Evolutionary conservation across 2,113 vertebrate species (phyloP).

Genomic region (Noturus placidus): DNA sequence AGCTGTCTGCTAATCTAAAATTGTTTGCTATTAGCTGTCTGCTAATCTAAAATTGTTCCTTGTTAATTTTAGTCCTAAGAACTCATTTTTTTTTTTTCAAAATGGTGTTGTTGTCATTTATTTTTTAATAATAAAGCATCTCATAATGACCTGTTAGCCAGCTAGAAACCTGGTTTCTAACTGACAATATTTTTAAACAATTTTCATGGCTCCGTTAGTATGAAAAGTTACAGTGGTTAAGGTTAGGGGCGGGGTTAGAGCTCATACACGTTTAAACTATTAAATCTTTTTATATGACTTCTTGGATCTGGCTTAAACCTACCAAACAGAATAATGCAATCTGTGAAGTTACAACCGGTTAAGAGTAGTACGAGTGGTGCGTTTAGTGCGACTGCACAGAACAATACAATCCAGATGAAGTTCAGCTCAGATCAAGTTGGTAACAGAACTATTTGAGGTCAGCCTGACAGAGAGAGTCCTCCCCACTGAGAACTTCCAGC

Average conservation of each 20-base stretch:
- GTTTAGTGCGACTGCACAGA: background rate
- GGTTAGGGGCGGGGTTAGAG: background rate
- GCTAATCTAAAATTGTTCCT: background rate
- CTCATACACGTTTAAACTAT: background rate
- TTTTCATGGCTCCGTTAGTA: background rate
- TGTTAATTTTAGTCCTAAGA: background rate
- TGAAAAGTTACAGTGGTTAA: background rate
- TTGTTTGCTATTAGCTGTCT: background rate
- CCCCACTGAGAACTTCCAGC: constrained; percentile 39
- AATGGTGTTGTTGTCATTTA: no score
- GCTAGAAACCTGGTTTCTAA: background rate
- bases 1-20: background rate
- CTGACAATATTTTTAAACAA: background rate
- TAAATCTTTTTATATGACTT: background rate
- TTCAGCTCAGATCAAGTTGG: background rate
- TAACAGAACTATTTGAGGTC: constrained; percentile 18
- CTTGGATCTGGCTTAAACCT: background rate
- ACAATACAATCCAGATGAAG: background rate
- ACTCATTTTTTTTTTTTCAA: background rate
- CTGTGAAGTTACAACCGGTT: background rate
- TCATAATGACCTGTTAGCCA: background rate
- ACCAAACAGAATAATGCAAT: background rate
- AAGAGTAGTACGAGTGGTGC: background rate
- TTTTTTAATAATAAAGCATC: background rate
- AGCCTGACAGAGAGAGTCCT: constrained; percentile 17